Percentiles rank a stretch among this genome's conserved stretches.
phyloP scores from a whole-genome alignment of 2,797 vertebrate species.

The Sebastolobus alascanus region DNA sequence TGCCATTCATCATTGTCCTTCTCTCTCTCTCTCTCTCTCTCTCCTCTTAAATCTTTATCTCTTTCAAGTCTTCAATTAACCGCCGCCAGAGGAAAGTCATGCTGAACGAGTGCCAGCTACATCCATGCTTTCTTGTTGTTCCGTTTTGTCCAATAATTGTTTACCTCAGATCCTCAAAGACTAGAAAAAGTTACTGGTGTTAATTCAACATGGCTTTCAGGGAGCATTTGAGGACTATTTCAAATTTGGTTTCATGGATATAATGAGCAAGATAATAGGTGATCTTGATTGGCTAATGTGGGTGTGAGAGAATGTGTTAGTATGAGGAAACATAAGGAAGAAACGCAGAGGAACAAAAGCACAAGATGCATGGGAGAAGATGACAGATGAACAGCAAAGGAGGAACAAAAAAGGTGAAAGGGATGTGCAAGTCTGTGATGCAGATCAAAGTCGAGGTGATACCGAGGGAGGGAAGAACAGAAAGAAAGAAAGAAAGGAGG shows the following conservation, averaged over 20 bases:
- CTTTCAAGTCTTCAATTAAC: conserved; percentile 67
- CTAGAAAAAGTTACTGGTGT: conserved; percentile 8
- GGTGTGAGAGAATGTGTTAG: not conserved
- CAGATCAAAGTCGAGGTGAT: conserved; percentile 79
- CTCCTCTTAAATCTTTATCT: conserved; percentile 63
- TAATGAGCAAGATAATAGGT: conserved; percentile 14
- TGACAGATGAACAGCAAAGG: conserved; percentile 43
- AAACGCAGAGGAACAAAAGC: conserved; percentile 47
- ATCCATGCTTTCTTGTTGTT: not conserved
- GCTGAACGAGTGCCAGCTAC: conserved; percentile 24
- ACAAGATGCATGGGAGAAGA: conserved; percentile 37
- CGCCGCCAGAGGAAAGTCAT: conserved; percentile 47
- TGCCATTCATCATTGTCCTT: conserved; percentile 55
- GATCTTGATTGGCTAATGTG: not conserved
- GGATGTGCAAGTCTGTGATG: conserved; percentile 66
- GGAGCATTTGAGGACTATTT: conserved; percentile 19
- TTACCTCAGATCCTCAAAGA: conserved; percentile 33
- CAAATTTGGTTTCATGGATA: not conserved
- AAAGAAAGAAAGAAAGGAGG: conserved; percentile 45
- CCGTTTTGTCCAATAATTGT: conserved; percentile 40
- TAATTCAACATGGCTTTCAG: not conserved
- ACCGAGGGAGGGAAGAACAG: conserved; percentile 62
- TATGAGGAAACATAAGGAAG: conserved; percentile 8
- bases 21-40: conserved; percentile 4
- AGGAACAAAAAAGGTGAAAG: conserved; percentile 56